Evolutionary conservation across 2,888 invertebrate genomes (phyloP).

Genomic region (Teleiodes luculella): DNA sequence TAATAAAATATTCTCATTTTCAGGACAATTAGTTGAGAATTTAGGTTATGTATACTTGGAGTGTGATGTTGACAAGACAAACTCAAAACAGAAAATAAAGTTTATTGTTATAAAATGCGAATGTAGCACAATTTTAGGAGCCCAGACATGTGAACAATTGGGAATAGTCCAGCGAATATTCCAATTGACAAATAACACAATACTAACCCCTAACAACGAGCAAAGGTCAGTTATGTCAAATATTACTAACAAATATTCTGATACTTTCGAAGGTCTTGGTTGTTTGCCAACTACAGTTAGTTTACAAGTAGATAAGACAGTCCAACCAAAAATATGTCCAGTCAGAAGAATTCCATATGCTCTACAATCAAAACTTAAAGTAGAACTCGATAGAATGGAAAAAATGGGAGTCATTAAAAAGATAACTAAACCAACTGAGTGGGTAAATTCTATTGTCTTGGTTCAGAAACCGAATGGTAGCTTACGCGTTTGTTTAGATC

Average conservation of each 20-base stretch:
- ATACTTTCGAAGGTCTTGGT: slow-evolving; percentile 18
- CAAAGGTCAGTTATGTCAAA: neutral
- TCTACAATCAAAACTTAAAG: neutral
- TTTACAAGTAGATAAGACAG: slow-evolving; percentile 7
- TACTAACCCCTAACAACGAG: too few species aligned
- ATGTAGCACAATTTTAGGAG: slow-evolving; percentile 10
- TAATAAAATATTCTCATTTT: neutral
- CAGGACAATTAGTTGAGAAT: neutral
- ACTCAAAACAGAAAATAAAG: too few species aligned
- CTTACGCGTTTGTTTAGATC: too few species aligned
- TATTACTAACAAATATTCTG: too few species aligned
- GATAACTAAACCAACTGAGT: slow-evolving; percentile 12
- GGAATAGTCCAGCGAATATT: slow-evolving; percentile 15
- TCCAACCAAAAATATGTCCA: slow-evolving; percentile 12
- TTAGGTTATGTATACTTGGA: too few species aligned
- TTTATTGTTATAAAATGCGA: too few species aligned
- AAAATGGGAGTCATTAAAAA: slow-evolving; percentile 2
- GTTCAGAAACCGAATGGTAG: too few species aligned
- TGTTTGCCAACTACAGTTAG: slow-evolving; percentile 10
- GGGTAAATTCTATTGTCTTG: slow-evolving; percentile 14
- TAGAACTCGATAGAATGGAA: slow-evolving; percentile 11
- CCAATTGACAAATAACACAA: neutral
- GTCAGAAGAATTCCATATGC: too few species aligned
- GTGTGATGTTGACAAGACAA: too few species aligned
- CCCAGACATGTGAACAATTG: slow-evolving; percentile 6